Percentiles rank a stretch among this genome's conserved stretches.
phyloP scores from a whole-genome alignment of 2,797 vertebrate genomes.

The Thamnophis elegans region DNA sequence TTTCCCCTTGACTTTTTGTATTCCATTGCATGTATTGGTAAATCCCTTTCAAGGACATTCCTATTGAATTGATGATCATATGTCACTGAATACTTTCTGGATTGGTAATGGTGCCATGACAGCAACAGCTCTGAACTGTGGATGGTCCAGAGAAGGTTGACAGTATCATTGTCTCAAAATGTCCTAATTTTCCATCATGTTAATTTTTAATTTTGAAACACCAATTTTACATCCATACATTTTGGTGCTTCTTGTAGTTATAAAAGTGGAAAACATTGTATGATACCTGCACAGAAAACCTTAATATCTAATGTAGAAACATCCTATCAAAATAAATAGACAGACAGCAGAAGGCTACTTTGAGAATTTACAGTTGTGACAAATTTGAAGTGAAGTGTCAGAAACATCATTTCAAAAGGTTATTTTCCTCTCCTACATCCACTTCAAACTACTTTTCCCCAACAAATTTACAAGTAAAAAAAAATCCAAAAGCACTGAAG shows the following conservation, averaged over 20 bases:
- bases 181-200: background rate
- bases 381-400: slow-evolving; percentile 49
- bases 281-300: background rate
- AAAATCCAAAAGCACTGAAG: slow-evolving; percentile 59
- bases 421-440: slow-evolving; percentile 14
- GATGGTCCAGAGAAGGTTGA: background rate
- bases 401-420: slow-evolving; percentile 43
- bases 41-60: background rate
- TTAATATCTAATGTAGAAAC: slow-evolving; percentile 27
- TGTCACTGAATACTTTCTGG: background rate
- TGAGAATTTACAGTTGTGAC: slow-evolving; percentile 54
- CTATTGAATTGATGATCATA: background rate
- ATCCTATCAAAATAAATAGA: slow-evolving; percentile 59
- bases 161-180: slow-evolving; percentile 1
- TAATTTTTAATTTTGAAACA: slow-evolving; percentile 28
- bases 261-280: background rate
- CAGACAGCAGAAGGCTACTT: slow-evolving; percentile 41
- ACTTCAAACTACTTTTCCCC: slow-evolving; percentile 53
- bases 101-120: background rate
- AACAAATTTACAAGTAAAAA: background rate
- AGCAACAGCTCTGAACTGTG: background rate
- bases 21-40: background rate
- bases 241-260: slow-evolving; percentile 24
- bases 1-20: background rate
- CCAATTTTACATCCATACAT: background rate